phyloP scores from a whole-genome alignment of 2,113 vertebrate species.

The Cheilinus undulatus region DNA sequence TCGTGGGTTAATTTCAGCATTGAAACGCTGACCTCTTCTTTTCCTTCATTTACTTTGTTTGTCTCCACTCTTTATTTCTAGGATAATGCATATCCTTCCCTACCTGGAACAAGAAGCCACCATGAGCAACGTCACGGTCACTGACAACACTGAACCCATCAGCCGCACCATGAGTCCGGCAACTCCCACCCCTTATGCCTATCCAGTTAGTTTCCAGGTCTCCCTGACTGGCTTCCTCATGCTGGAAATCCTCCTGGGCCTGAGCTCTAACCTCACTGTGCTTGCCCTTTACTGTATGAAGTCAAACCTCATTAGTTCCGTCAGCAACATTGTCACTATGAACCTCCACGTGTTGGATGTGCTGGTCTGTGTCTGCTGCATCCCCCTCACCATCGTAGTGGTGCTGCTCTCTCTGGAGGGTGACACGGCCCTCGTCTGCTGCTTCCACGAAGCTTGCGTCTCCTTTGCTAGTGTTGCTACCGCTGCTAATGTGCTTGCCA shows the following conservation, averaged over 20 bases:
- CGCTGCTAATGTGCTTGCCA: constrained; percentile 96
- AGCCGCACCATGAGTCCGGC: constrained; percentile 90
- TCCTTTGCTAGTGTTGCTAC: constrained; percentile 98
- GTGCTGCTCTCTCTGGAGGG: constrained; percentile 93
- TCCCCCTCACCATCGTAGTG: constrained; percentile 96
- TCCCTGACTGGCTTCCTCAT: constrained; percentile 96
- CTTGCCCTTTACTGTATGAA: constrained; percentile 99
- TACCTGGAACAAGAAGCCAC: constrained; percentile 91
- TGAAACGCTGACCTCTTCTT: constrained; percentile 11
- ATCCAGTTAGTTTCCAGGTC: constrained; percentile 96
- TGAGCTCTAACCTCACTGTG: constrained; percentile 98
- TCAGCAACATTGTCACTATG: constrained; percentile 99
- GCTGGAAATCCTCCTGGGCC: constrained; percentile 96
- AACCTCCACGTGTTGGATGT: constrained; percentile 98
- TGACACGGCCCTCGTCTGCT: constrained; percentile 95
- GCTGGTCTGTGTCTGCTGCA: constrained; percentile 96
- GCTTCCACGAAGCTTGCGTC: constrained; percentile 99
- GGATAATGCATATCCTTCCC: constrained; percentile 96
- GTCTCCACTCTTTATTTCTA: constrained; percentile 60
- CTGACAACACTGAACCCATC: constrained; percentile 91
- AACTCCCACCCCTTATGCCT: constrained; percentile 82
- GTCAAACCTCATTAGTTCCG: constrained; percentile 98
- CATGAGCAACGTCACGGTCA: constrained; percentile 98
- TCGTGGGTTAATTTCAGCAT: constrained; percentile 7
- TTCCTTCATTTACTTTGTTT: constrained; percentile 8